Evolutionary conservation across 1,140 invertebrate genomes (phyloP).

Genomic region (Micrasema minimum): DNA sequence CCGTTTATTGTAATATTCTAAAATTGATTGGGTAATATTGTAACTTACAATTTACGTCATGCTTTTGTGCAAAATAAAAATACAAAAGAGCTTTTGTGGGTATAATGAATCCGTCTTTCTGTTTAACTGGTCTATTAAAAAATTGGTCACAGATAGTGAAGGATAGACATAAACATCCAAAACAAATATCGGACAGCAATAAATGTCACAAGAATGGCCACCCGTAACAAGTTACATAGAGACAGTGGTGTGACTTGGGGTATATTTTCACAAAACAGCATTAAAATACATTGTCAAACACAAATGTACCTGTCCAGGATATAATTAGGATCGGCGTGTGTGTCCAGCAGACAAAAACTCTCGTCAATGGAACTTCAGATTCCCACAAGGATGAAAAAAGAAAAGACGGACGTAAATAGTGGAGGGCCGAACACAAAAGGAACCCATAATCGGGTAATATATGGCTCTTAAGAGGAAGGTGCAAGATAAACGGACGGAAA

Average conservation of each 20-base stretch:
- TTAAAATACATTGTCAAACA: constrained; percentile 36
- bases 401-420: constrained; percentile 47
- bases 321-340: constrained; percentile 52
- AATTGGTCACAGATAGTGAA: neutral
- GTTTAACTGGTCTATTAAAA: no score
- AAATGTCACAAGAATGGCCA: constrained; percentile 27
- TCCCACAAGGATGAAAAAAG: constrained; percentile 48
- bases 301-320: constrained; percentile 42
- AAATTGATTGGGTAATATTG: no score
- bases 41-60: no score
- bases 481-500: constrained; percentile 12
- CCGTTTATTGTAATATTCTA: no score
- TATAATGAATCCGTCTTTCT: no score
- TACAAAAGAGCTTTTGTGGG: neutral
- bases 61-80: no score
- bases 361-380: constrained; percentile 47
- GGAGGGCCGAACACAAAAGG: constrained; percentile 42
- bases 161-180: constrained; percentile 7
- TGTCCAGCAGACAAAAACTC: constrained; percentile 36
- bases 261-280: constrained; percentile 44
- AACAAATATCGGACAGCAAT: constrained; percentile 23
- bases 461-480: constrained; percentile 43
- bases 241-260: constrained; percentile 27
- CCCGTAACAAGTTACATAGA: neutral
- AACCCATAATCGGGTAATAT: constrained; percentile 51